Evolutionary conservation across 30 jellyfish, hydroid and myxozoan genomes (phyloP), one percentile per base, ranked within the genome.

Genomic region (Phacellophora camtschatica): DNA sequence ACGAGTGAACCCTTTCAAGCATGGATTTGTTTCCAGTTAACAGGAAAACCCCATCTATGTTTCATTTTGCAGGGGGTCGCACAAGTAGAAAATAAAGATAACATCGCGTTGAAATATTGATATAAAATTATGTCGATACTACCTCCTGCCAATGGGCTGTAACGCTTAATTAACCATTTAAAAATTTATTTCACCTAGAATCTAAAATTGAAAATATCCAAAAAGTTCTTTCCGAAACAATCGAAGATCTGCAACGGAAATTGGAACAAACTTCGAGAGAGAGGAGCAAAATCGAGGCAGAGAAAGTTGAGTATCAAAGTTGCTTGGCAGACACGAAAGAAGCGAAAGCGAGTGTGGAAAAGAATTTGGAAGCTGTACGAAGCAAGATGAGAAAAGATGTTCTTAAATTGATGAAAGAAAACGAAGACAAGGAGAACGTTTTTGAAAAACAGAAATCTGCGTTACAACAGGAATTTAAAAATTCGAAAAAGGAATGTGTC

Each of bases 251-350:
- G 72, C 71, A 77, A 43, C 31, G n/a, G 28, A 59, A 59, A 18
- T 61, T 77, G 55, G 80, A 34, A 28, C 81, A 41, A 12, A 41
- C 43, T 20, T 25, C 88, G 45, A 41, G 55, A 11, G 88, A 77
- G 51, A 24, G 80, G 27, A 57, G 42, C 28, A 39, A 37, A n/a
- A 74, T 34, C 3, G 87, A 74, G 32, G 80, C 81, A 6, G 88
- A 77, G 25, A 57, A 57, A 25, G 16, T 58, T 4, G 73, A 57
- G 10, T 74, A 55, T 36, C 76, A 55, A 36, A 2, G 36, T 19
- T 16, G 72, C 35, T 22, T 77, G 88, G 71, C 50, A 28, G 88
- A 77, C 4, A 46, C 25, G 36, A 63, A 30, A 33, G 68, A 42
- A 34, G 66, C 88, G 30, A 41, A 32, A 46, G 2, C 43, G 22